These are phyloP conservation scores for Momotus momota DNA, from an alignment of 2,797 vertebrate species.

Conservation along the genomic window DNA sequence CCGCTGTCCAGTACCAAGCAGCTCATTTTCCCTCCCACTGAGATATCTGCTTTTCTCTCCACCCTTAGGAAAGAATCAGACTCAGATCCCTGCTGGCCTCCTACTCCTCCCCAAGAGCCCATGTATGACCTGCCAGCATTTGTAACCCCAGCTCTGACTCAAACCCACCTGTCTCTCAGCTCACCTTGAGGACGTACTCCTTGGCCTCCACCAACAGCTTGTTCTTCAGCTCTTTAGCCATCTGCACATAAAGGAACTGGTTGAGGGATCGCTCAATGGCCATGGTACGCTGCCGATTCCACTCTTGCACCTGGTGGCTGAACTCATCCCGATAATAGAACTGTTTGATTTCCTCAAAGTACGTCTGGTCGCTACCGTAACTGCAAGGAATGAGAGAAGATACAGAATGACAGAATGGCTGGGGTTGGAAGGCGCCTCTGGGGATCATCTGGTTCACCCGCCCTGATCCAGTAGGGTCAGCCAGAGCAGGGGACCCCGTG, in stretches of 20 bases:
- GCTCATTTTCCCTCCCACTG: background rate
- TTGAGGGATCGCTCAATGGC: conserved; percentile 93
- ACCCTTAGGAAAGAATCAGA: background rate
- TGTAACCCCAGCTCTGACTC: background rate
- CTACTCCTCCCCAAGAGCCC: background rate
- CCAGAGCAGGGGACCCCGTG: background rate
- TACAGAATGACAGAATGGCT: background rate
- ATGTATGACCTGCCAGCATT: background rate
- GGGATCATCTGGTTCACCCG: background rate
- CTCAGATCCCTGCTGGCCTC: background rate
- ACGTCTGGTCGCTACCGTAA: conserved; percentile 93
- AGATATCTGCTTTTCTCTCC: background rate
- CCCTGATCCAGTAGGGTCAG: background rate
- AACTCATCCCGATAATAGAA: conserved; percentile 99
- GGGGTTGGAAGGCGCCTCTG: background rate
- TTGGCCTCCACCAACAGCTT: conserved; percentile 94
- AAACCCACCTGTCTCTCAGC: background rate
- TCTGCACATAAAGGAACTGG: conserved; percentile 97
- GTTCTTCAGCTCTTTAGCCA: conserved; percentile 97
- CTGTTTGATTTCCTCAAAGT: conserved; percentile 99
- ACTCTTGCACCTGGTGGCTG: conserved; percentile 99
- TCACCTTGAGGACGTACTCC: conserved; percentile 94
- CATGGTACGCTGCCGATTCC: conserved; percentile 96
- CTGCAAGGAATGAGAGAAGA: conserved; percentile 25
- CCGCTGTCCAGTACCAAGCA: background rate